Base-by-base conservation (phyloP, 1,140 invertebrate species). In the Lethocerus indicus region DNA sequence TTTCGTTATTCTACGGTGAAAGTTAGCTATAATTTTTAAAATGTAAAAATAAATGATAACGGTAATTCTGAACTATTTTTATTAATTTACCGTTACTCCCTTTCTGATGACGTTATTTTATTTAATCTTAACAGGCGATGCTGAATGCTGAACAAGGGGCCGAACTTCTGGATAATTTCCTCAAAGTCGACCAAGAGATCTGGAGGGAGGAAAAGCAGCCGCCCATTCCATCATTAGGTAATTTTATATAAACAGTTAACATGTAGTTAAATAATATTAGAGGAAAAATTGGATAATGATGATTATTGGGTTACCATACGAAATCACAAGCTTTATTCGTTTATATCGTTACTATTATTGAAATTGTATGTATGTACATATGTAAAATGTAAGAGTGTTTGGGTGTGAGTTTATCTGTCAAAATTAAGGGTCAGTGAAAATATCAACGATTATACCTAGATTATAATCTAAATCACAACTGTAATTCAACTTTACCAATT, bases 141-240 rank as follows among this genome's bases (percentile, higher is more conserved):
- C 20, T 56, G 23, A 45, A 14, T 12, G 42, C 40, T 37, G 42
- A 32, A 21, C 50, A 52, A 47, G 54, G 53, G 29, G 47, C 52
- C 6, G 55, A 57, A 26, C 29, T 58, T 6, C 36, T 60, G 37
- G 57, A 61, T 41, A 53, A 54, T 2, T 61, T 56, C 36, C 21
- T 59, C 32, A 47, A 52, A 18, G 4, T 61, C 6, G 60, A 61
- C 20, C 41, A 50, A 21, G 59, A 59, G 41, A 59, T 61, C 23
- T 56, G 51, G 51, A 32, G 44, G 26, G 60, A 60, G 51, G 60
- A 61, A 43, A 56, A 52, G 49, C 42, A 50, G 14, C 59, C 60
- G 2, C 60, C 60, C 4, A 59, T 57, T 26, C 57, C 60, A 2
- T 52, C 58, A 23, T 37, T 57, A 26, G 52, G 54, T 55, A 39